Evolutionary conservation across 2,797 vertebrate species (phyloP), one percentile per base, ranked within the genome.

Genomic region (Scomberomorus guttatus): DNA sequence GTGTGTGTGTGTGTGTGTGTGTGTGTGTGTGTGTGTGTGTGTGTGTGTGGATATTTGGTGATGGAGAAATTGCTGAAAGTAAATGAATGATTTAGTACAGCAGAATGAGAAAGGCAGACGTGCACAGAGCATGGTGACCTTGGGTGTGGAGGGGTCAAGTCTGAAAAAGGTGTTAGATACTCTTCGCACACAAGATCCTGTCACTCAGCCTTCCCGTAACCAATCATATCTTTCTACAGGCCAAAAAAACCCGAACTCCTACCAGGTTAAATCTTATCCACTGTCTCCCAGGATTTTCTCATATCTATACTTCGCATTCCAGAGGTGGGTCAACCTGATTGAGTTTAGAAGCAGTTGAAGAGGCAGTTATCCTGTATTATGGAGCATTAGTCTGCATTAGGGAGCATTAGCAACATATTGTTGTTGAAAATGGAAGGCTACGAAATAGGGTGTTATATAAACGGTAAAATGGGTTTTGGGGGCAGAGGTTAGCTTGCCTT

Each of bases 331-430:
- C 70, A 59, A 66, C 14, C 32, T 52, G 54, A 34, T 58, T 64
- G 51, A 68, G 56, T 52, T 85, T 57, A 65, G n/a, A 42, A 65
- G 24, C 54, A 75, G 55, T 59, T 70, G 12, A 54, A 58, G 37
- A 62, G 20, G 44, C 32, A 58, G 57, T 62, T 73, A 10, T 32
- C 8, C 60, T 75, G 67, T 54, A 69, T 78, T 63, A 72, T 29
- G 51, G n/a, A 62, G 78, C 51, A 67, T 87, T 87, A 85, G 78
- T 78, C 55, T 11, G 63, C 64, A 73, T 82, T 84, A 83, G 2
- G 37, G 37, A 42, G 80, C 64, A 75, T 90, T 70, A 86, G 34
- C 27, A 44, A 48, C 17, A 71, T 67, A 54, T 82, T 82, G 44
- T 79, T 80, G 61, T 61, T 81, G 72, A 79, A 76, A 74, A 81